These are phyloP conservation scores for Sebastes iracundus DNA, from an alignment of 2,797 vertebrate genomes.

Conservation along the genomic window DNA sequence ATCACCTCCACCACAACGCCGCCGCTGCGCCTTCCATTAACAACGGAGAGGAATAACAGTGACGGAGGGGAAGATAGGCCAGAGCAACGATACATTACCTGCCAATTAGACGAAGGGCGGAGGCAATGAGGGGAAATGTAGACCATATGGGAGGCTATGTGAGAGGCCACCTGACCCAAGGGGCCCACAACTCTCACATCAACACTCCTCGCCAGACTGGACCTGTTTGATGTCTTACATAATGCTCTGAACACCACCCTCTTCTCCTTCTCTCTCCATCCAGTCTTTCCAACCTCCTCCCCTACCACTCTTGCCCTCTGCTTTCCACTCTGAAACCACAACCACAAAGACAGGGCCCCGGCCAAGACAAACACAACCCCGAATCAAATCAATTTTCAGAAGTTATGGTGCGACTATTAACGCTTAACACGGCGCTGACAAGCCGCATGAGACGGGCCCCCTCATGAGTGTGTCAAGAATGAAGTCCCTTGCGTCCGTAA, in stretches of 20 bases:
- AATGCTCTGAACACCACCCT: constrained; percentile 69
- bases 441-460: constrained; percentile 53
- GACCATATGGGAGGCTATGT: constrained; percentile 82
- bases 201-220: constrained; percentile 69
- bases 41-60: constrained; percentile 61
- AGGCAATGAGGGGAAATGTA: constrained; percentile 66
- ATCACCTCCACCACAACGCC: constrained; percentile 50
- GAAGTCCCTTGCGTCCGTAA: constrained; percentile 5
- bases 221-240: constrained; percentile 81
- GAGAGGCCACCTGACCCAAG: constrained; percentile 80
- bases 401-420: constrained; percentile 66
- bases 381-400: constrained; percentile 76
- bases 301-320: constrained; percentile 47
- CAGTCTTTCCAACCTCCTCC: constrained; percentile 37
- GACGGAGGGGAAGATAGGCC: constrained; percentile 49
- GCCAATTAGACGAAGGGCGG: constrained; percentile 78
- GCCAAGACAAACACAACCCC: constrained; percentile 79
- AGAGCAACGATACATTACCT: constrained; percentile 81
- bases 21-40: constrained; percentile 63
- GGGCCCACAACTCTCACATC: constrained; percentile 76
- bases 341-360: constrained; percentile 48
- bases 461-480: constrained; percentile 38
- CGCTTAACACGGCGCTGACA: constrained; percentile 71
- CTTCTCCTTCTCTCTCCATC: constrained; percentile 29
- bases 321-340: constrained; percentile 67